Percentiles rank a stretch among this genome's conserved stretches.
Conservation (phyloP, 2,888 invertebrate species). For the Doris montereyensis region DNA sequence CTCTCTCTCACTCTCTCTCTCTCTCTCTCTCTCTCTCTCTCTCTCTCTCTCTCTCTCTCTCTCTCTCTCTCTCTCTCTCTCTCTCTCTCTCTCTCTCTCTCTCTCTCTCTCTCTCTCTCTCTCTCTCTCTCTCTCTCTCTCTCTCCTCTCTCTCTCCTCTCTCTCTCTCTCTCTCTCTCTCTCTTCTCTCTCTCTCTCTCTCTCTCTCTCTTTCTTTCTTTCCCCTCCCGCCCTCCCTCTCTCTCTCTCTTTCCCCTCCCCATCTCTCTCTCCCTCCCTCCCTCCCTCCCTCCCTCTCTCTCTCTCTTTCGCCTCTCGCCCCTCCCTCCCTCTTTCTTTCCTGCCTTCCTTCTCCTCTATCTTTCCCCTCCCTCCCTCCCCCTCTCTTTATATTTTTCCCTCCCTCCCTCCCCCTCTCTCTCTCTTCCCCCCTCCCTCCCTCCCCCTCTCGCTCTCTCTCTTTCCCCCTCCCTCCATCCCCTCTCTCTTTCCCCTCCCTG, state of each 20-base stretch:
- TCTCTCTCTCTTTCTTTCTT: neutral
- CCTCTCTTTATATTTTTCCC: neutral
- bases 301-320: neutral
- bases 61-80: neutral
- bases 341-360: neutral
- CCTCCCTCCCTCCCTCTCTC: neutral
- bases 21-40: neutral
- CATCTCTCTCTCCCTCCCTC: neutral
- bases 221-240: neutral
- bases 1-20: slow-evolving; percentile 23
- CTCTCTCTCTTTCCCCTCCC: neutral
- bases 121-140: neutral
- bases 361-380: neutral
- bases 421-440: neutral
- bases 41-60: neutral
- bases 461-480: neutral
- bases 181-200: neutral
- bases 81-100: neutral
- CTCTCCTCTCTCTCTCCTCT: neutral
- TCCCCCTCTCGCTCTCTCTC: neutral
- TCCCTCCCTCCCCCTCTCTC: neutral
- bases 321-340: neutral
- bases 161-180: neutral
- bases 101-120: neutral
- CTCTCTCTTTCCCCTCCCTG: neutral